phyloP scores from a whole-genome alignment of 2,888 invertebrate genomes.

The Acleris sparsana region DNA sequence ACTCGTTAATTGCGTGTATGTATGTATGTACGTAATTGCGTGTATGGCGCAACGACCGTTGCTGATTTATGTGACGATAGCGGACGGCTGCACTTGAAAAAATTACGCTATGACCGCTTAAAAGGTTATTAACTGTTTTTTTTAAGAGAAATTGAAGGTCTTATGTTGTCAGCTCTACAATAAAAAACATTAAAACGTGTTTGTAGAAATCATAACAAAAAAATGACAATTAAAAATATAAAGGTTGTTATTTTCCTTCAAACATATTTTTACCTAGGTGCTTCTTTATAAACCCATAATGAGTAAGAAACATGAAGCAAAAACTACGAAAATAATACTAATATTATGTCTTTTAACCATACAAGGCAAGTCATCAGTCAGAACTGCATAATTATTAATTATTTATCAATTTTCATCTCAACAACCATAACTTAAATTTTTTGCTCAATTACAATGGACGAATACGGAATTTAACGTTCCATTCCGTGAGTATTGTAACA shows the following conservation, averaged over 20 bases:
- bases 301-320: too few relatives aligned
- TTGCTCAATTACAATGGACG: conserved; percentile 14
- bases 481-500: conserved; percentile 12
- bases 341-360: not conserved
- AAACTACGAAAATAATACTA: too few relatives aligned
- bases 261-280: too few relatives aligned
- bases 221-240: too few relatives aligned
- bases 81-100: conserved; percentile 21
- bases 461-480: conserved; percentile 26
- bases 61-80: conserved; percentile 35
- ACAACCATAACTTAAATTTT: not conserved
- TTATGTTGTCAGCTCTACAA: too few relatives aligned
- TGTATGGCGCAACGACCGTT: conserved; percentile 21
- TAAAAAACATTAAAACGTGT: too few relatives aligned
- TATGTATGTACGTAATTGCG: conserved; percentile 17
- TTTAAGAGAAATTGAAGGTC: not conserved
- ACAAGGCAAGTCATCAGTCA: not conserved
- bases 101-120: not conserved
- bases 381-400: not conserved
- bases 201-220: too few relatives aligned
- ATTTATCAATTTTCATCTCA: not conserved
- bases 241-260: too few relatives aligned
- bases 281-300: too few relatives aligned
- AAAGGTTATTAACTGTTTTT: not conserved
- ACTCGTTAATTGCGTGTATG: conserved; percentile 16